phyloP scores from a whole-genome alignment of 2,888 invertebrate genomes.

The Tanypteryx hageni region DNA sequence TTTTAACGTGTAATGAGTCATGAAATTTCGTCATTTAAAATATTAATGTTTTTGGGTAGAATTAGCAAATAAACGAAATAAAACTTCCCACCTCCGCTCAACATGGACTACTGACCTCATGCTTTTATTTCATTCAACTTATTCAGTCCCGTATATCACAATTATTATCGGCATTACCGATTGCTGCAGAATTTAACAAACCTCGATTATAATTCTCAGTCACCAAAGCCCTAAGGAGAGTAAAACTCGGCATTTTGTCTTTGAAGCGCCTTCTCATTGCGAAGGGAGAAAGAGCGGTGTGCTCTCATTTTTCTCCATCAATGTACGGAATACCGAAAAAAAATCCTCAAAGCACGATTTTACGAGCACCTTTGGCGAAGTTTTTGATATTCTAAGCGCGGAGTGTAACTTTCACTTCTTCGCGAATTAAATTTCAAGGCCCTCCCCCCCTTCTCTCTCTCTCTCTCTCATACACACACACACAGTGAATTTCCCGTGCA shows the following conservation, averaged over 20 bases:
- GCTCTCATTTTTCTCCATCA: slow-evolving; percentile 37
- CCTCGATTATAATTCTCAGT: too few species aligned
- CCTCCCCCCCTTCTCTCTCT: slow-evolving; percentile 17
- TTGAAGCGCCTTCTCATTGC: slow-evolving; percentile 22
- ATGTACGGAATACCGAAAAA: slow-evolving; percentile 13
- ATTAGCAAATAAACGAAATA: too few species aligned
- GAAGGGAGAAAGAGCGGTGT: background rate
- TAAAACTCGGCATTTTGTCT: background rate
- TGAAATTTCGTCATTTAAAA: too few species aligned
- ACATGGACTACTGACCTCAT: too few species aligned
- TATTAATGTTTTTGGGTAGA: too few species aligned
- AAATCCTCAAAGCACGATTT: slow-evolving; percentile 21
- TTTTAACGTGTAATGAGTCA: too few species aligned
- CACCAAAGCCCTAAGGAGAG: background rate
- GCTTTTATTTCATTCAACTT: too few species aligned
- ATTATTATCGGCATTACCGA: too few species aligned
- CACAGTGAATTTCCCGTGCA: background rate
- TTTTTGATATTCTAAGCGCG: slow-evolving; percentile 53
- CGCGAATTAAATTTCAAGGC: slow-evolving; percentile 63
- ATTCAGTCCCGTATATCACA: too few species aligned
- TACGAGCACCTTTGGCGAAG: slow-evolving; percentile 48
- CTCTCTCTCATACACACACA: background rate
- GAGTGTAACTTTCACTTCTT: slow-evolving; percentile 54
- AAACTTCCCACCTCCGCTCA: too few species aligned
- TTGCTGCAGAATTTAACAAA: too few species aligned